Percentiles rank a stretch among this genome's conserved stretches.
These are phyloP conservation scores for Pristiophorus japonicus DNA, from an alignment of 2,113 vertebrate species.

Conservation along the genomic window DNA sequence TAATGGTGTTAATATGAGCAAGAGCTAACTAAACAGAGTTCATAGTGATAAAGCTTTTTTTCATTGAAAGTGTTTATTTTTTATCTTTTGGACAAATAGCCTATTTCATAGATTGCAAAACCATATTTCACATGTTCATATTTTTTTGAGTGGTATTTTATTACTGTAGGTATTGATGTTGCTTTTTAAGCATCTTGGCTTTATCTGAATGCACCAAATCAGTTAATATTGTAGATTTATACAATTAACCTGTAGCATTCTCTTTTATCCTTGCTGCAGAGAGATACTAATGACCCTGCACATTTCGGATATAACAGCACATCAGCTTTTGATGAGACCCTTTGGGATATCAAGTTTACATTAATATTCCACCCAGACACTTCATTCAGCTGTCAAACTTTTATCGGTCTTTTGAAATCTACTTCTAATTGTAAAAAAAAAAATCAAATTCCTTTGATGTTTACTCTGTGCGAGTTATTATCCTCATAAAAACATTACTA, in stretches of 20 bases:
- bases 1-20: no score
- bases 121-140: neutral
- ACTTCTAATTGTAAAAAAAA: slow-evolving; percentile 2
- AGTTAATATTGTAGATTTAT: neutral
- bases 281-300: neutral
- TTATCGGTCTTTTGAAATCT: neutral
- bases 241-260: slow-evolving; percentile 20
- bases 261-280: neutral
- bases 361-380: slow-evolving; percentile 17
- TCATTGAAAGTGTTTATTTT: neutral
- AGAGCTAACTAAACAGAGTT: no score
- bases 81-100: neutral
- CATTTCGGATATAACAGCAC: neutral
- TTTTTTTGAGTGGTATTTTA: neutral
- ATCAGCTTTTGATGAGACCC: slow-evolving; percentile 6
- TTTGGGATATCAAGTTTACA: slow-evolving; percentile 24
- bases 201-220: neutral
- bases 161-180: neutral
- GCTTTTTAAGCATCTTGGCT: neutral
- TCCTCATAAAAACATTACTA: neutral
- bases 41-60: no score
- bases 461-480: neutral
- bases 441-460: neutral
- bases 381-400: slow-evolving; percentile 28
- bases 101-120: neutral